phyloP scores from a whole-genome alignment of 2,797 vertebrate genomes.

The Cyclopterus lumpus region DNA sequence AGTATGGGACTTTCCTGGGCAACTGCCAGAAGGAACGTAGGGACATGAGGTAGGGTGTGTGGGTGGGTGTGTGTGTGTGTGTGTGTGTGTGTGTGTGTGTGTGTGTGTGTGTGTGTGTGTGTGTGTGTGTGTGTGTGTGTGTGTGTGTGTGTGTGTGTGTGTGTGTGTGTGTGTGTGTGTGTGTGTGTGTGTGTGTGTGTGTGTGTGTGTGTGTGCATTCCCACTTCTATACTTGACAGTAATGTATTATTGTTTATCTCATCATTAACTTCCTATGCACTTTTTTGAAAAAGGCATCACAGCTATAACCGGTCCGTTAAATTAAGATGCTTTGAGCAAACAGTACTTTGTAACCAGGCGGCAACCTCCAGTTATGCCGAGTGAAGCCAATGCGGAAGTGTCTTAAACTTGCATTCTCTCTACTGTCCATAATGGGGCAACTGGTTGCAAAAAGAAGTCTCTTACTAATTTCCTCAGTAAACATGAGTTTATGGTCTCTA shows the following conservation, averaged over 20 bases:
- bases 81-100: neutral
- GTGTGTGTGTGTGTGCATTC: no score
- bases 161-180: neutral
- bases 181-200: neutral
- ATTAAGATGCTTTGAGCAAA: neutral
- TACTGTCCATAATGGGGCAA: neutral
- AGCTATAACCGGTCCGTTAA: neutral
- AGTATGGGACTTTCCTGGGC: constrained; percentile 94
- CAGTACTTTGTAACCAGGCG: neutral
- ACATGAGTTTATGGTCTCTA: neutral
- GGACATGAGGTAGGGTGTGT: constrained; percentile 85
- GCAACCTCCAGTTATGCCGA: neutral
- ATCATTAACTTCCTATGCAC: neutral
- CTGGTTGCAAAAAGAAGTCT: neutral
- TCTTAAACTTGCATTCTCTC: neutral
- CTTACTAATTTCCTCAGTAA: no score
- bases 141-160: neutral
- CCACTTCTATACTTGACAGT: no score
- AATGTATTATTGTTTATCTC: no score
- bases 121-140: neutral
- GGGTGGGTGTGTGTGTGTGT: neutral
- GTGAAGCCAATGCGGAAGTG: neutral
- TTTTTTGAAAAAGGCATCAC: neutral
- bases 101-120: neutral
- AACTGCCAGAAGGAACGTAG: constrained; percentile 92